These are phyloP conservation scores for Drosophila fungiperda DNA, from an alignment of 2,888 invertebrate genomes.

Conservation along the genomic window DNA sequence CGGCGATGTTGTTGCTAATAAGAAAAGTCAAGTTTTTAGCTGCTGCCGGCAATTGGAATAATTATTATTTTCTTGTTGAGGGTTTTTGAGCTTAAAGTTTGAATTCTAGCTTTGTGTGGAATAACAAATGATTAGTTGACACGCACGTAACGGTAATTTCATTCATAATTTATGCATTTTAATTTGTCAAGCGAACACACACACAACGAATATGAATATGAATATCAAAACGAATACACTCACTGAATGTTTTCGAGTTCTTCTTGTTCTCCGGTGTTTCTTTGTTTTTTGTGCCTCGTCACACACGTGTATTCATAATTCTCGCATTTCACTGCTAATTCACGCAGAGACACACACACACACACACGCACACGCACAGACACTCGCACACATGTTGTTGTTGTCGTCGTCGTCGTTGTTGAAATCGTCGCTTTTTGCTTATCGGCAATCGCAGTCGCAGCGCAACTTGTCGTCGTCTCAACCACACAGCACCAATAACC, in stretches of 20 bases:
- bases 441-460: constrained; percentile 32
- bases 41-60: constrained; percentile 60
- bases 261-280: constrained; percentile 6
- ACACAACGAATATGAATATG: constrained; percentile 36
- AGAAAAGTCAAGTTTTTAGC: constrained; percentile 51
- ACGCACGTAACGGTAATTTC: constrained; percentile 82
- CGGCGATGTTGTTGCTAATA: constrained; percentile 59
- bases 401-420: constrained; percentile 22
- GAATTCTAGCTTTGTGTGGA: constrained; percentile 36
- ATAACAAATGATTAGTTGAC: constrained; percentile 82
- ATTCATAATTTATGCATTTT: constrained; percentile 82
- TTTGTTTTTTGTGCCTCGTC: constrained; percentile 43
- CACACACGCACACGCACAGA: constrained; percentile 18
- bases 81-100: constrained; percentile 38
- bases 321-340: constrained; percentile 51
- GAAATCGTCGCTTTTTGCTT: constrained; percentile 32
- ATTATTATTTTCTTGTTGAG: constrained; percentile 36
- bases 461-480: constrained; percentile 67
- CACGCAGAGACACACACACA: constrained; percentile 30
- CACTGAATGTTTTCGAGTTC: constrained; percentile 17
- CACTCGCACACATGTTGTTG: constrained; percentile 23
- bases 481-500: constrained; percentile 84
- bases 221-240: constrained; percentile 43
- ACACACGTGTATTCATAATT: constrained; percentile 41
- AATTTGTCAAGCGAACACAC: constrained; percentile 73